Evolutionary conservation across 2,113 vertebrate genomes (phyloP).

Genomic region (Romanogobio albipinnatus): DNA sequence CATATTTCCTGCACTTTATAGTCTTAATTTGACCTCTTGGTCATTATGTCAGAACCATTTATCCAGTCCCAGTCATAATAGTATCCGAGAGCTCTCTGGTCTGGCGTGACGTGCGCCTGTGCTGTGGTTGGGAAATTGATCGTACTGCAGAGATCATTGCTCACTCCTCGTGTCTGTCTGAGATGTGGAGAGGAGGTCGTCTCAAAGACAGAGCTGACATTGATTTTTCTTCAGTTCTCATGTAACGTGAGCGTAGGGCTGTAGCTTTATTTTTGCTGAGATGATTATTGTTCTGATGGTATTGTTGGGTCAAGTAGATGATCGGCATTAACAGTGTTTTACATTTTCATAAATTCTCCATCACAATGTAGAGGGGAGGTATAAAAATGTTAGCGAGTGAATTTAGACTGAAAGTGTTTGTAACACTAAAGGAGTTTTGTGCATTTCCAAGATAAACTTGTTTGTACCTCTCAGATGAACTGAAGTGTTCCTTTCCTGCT

Average conservation of each 20-base stretch:
- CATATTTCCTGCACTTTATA: constrained; percentile 60
- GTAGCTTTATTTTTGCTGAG: neutral
- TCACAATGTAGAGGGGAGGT: neutral
- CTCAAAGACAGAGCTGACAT: constrained; percentile 12
- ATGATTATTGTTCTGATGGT: neutral
- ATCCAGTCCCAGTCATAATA: neutral
- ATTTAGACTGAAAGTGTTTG: neutral
- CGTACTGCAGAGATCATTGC: constrained; percentile 47
- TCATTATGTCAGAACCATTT: constrained; percentile 23
- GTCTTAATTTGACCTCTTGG: constrained; percentile 22
- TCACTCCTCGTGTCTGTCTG: constrained; percentile 31
- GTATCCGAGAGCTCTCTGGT: neutral
- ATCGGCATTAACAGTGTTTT: neutral
- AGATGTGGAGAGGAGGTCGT: constrained; percentile 22
- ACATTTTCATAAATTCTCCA: neutral
- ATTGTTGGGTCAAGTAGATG: neutral
- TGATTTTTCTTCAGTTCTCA: constrained; percentile 31
- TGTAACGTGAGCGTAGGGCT: neutral
- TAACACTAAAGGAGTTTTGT: neutral
- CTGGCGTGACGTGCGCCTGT: neutral
- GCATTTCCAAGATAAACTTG: neutral
- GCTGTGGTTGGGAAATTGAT: constrained; percentile 44
- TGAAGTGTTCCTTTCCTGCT: neutral
- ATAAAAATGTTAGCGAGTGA: neutral
- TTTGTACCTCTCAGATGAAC: neutral